Evolutionary conservation across 2,888 invertebrate genomes (phyloP).

Genomic region (Leptopilina drosophilae): DNA sequence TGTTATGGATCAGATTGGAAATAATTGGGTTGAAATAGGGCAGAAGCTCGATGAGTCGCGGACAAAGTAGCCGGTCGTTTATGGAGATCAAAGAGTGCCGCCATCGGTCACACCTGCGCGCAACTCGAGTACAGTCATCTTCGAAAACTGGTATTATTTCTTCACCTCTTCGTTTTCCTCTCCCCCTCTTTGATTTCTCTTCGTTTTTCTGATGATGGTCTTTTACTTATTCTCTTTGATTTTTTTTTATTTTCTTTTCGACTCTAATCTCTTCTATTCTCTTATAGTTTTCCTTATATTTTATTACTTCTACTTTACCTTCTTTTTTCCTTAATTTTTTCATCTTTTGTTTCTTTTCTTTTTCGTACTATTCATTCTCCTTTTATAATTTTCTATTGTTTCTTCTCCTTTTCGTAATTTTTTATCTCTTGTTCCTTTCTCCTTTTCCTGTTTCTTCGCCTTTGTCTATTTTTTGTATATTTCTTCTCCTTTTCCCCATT

Average conservation of each 20-base stretch:
- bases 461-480: constrained; percentile 14
- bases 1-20: constrained; percentile 44
- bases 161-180: too few relatives aligned
- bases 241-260: too few relatives aligned
- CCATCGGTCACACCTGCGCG: constrained; percentile 76
- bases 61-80: constrained; percentile 74
- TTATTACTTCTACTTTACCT: too few relatives aligned
- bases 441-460: not conserved
- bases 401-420: too few relatives aligned
- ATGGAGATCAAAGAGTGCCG: constrained; percentile 75
- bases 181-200: too few relatives aligned
- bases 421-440: not conserved
- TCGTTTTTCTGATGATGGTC: not conserved
- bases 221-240: too few relatives aligned
- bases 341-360: too few relatives aligned
- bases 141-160: constrained; percentile 63
- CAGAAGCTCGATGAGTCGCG: constrained; percentile 62
- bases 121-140: constrained; percentile 71
- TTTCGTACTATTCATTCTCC: constrained; percentile 40
- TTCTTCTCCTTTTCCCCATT: too few relatives aligned
- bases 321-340: too few relatives aligned
- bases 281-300: too few relatives aligned
- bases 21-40: constrained; percentile 54
- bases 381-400: too few relatives aligned
- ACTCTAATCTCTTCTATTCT: too few relatives aligned